phyloP scores from a whole-genome alignment of 2,797 vertebrate species.

The Darevskia nairensis region DNA sequence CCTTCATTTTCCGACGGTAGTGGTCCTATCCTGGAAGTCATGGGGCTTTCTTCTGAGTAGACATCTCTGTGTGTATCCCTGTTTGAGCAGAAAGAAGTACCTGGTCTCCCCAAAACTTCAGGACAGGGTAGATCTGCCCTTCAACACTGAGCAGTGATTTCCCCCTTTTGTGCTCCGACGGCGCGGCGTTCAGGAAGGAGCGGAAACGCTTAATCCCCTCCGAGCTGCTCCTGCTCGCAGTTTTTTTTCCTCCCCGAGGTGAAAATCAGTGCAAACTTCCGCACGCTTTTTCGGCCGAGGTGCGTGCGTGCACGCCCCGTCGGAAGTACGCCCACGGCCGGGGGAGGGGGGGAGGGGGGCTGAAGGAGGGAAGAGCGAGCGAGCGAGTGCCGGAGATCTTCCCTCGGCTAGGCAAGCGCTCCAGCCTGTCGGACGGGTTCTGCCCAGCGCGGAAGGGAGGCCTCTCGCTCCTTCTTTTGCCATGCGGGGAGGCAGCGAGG shows the following conservation, averaged over 20 bases:
- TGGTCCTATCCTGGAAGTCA: not conserved
- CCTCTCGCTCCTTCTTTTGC: not conserved
- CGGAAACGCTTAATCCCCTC: constrained; percentile 8
- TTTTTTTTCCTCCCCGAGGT: not conserved
- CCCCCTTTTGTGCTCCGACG: too few relatives aligned
- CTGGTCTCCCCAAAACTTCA: too few relatives aligned
- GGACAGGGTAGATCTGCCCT: not conserved
- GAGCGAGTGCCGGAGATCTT: not conserved
- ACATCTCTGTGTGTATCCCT: too few relatives aligned
- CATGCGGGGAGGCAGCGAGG: not conserved
- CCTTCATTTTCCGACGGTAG: not conserved
- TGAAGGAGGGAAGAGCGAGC: not conserved
- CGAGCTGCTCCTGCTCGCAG: too few relatives aligned
- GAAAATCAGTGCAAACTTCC: not conserved
- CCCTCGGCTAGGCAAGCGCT: constrained; percentile 23
- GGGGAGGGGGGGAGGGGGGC: not conserved
- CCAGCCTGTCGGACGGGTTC: constrained; percentile 64
- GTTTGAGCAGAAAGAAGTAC: too few relatives aligned
- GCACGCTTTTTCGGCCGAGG: constrained; percentile 7
- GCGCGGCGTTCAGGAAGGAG: not conserved
- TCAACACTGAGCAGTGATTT: not conserved
- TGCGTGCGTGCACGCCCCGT: not conserved
- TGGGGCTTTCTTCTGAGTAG: too few relatives aligned
- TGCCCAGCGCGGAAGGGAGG: constrained; percentile 16
- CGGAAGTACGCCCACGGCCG: not conserved